Conservation (phyloP, 2,113 vertebrate genomes). For the Brevimyrus niger region DNA sequence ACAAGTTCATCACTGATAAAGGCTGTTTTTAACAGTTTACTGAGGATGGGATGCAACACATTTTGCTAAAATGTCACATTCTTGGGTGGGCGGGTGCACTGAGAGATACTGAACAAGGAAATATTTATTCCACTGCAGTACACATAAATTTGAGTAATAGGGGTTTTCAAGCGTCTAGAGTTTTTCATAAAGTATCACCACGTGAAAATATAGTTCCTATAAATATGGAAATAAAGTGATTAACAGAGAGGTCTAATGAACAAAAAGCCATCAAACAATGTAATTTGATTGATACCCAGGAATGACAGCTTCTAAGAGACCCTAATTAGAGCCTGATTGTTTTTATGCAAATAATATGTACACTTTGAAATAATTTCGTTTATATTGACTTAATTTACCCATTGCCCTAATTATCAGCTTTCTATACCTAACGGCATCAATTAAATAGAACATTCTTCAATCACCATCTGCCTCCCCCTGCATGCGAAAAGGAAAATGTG, state of each 20-base stretch:
- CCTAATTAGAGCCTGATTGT: constrained; percentile 9
- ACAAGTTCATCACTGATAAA: not conserved
- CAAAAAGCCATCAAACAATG: not conserved
- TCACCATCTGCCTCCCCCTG: not conserved
- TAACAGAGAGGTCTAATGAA: not conserved
- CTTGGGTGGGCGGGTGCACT: not conserved
- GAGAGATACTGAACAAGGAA: not conserved
- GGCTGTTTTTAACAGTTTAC: not conserved
- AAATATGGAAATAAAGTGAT: not conserved
- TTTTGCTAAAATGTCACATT: not conserved
- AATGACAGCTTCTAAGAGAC: not conserved
- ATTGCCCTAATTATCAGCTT: not conserved
- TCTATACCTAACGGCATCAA: not conserved
- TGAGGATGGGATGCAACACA: not conserved
- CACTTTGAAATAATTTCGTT: constrained; percentile 5
- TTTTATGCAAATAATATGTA: constrained; percentile 9
- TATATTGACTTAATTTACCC: not conserved
- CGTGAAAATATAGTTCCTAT: not conserved
- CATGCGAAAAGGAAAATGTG: not conserved
- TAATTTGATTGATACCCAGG: not conserved
- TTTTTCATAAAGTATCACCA: not conserved
- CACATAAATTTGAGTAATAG: not conserved
- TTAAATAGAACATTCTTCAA: not conserved
- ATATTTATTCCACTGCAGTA: not conserved
- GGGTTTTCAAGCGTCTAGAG: not conserved